Conservation (phyloP, 2,797 vertebrate genomes). For the Coccyzus lansbergi region DNA sequence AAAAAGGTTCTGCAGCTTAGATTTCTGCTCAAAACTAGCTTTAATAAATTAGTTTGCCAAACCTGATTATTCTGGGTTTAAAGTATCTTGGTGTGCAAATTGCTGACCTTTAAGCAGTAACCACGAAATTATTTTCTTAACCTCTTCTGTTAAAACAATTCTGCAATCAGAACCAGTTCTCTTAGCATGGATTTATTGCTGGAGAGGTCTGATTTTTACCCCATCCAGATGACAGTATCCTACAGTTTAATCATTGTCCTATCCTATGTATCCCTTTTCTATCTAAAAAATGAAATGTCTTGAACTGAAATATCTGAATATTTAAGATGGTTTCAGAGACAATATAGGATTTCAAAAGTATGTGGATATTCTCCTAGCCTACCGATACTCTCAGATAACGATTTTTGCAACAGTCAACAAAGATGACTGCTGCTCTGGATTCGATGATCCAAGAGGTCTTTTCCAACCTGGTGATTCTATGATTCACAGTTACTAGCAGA, state of each 20-base stretch:
- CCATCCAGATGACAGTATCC: not conserved
- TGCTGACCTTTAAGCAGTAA: not conserved
- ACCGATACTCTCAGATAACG: not conserved
- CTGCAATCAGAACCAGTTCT: not conserved
- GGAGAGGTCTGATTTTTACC: not conserved
- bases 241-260: not conserved
- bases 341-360: not conserved
- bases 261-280: not conserved
- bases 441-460: no score
- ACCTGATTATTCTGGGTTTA: not conserved
- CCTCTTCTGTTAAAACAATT: not conserved
- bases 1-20: constrained; percentile 69
- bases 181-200: not conserved
- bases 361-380: not conserved
- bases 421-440: not conserved
- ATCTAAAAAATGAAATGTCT: not conserved
- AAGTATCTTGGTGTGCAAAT: not conserved
- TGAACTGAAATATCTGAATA: not conserved
- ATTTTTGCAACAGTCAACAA: not conserved
- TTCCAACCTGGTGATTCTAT: no score
- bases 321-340: not conserved
- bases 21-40: not conserved
- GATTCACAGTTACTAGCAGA: not conserved
- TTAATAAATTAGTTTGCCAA: not conserved
- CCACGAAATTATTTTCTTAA: not conserved